These are phyloP conservation scores for Urechis unicinctus DNA, from an alignment of 2,888 invertebrate species.

Conservation along the genomic window DNA sequence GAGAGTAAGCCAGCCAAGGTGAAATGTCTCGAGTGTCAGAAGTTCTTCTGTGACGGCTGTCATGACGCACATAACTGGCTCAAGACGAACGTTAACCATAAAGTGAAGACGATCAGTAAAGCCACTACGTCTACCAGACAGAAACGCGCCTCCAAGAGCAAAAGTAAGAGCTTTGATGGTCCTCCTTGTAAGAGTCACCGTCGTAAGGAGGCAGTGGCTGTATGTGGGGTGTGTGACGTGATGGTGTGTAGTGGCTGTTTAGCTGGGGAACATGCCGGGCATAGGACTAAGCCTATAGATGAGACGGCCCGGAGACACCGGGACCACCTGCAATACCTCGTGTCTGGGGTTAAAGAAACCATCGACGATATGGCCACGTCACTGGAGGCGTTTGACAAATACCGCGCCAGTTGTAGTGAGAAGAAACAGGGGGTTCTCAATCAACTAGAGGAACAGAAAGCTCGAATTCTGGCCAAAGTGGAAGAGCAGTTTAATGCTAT, in stretches of 20 bases:
- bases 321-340: background rate
- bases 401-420: background rate
- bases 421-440: background rate
- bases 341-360: background rate
- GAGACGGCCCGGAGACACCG: background rate
- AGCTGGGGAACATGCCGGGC: background rate
- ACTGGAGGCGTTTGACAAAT: background rate
- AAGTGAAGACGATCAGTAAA: conserved; percentile 18
- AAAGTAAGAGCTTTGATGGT: conserved; percentile 18
- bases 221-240: conserved; percentile 22
- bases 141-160: background rate
- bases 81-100: conserved; percentile 33
- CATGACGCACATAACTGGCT: conserved; percentile 34
- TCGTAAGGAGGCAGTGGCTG: conserved; percentile 17
- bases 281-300: background rate
- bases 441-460: background rate
- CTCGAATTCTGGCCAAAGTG: background rate
- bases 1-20: conserved; percentile 15
- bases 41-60: conserved; percentile 36
- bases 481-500: background rate
- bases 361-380: background rate
- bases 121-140: too few relatives aligned
- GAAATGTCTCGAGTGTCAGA: conserved; percentile 34
- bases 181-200: conserved; percentile 27
- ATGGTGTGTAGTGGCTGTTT: conserved; percentile 22